Percentiles rank a stretch among this genome's conserved stretches.
Evolutionary conservation across 2,113 vertebrate species (phyloP).

Genomic region (Rhadina sibilatrix): DNA sequence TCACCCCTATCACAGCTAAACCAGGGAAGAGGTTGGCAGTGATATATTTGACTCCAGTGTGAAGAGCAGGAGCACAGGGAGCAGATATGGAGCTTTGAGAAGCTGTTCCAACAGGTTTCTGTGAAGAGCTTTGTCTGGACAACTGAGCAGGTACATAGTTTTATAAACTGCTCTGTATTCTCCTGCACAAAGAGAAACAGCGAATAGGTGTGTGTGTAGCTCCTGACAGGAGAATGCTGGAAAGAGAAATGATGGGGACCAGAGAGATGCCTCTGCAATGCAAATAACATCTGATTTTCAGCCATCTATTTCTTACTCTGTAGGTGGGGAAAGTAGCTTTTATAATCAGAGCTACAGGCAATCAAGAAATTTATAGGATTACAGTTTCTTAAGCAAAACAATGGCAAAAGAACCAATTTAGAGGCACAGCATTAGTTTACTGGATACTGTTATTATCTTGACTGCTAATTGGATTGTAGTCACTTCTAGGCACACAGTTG

Average conservation of each 20-base stretch:
- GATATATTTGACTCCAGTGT: not conserved
- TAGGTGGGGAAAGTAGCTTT: not conserved
- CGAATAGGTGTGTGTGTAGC: not conserved
- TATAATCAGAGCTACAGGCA: not conserved
- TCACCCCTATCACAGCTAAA: not conserved
- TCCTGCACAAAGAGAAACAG: not conserved
- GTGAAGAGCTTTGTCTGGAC: not conserved
- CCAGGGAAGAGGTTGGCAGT: not conserved
- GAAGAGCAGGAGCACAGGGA: not conserved
- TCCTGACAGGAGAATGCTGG: not conserved
- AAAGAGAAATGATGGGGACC: not conserved
- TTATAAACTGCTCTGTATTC: not conserved
- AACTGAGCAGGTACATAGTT: not conserved
- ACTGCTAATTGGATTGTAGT: not conserved
- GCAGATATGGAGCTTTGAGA: not conserved
- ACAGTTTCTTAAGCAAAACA: constrained; percentile 16
- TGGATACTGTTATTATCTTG: not conserved
- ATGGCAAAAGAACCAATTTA: not conserved
- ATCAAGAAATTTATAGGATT: not conserved
- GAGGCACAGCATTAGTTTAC: not conserved
- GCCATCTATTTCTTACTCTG: not conserved
- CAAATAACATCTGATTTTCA: not conserved
- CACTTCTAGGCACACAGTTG: not conserved
- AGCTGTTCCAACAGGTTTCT: not conserved
- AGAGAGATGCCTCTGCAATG: not conserved